Percentiles rank a stretch among this genome's conserved stretches.
phyloP scores from a whole-genome alignment of 2,797 vertebrate species.

The Pangasius macronema region DNA sequence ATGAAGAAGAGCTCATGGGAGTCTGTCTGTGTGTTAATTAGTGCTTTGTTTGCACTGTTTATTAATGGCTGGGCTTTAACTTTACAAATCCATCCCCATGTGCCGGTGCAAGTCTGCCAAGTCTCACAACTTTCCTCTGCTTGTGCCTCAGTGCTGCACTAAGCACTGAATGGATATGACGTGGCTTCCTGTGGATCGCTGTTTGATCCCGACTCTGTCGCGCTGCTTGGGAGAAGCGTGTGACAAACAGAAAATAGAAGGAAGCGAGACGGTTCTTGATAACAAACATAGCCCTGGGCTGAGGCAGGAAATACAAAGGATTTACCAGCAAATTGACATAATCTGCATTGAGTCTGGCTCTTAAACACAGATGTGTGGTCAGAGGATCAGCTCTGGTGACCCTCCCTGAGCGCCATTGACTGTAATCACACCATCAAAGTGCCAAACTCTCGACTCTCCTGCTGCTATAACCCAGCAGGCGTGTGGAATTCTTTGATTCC shows the following conservation, averaged over 20 bases:
- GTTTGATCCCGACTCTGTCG: conserved; percentile 48
- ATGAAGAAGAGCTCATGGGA: conserved; percentile 48
- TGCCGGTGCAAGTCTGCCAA: conserved; percentile 12
- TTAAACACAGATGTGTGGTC: conserved; percentile 28
- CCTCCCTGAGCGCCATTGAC: conserved; percentile 38
- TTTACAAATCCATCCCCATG: conserved; percentile 63
- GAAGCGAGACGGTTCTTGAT: conserved; percentile 16
- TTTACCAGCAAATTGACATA: conserved; percentile 45
- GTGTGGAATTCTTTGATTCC: conserved; percentile 48
- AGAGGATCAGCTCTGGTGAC: conserved; percentile 34
- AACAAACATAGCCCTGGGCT: neutral
- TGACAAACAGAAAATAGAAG: conserved; percentile 21
- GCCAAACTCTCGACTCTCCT: conserved; percentile 25
- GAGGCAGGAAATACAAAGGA: conserved; percentile 8
- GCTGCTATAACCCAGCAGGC: conserved; percentile 39
- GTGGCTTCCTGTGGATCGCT: conserved; percentile 32
- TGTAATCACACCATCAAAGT: conserved; percentile 49
- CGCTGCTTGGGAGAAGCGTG: conserved; percentile 23
- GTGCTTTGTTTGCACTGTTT: conserved; percentile 66
- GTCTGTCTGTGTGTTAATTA: conserved; percentile 56
- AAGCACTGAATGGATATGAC: conserved; percentile 44
- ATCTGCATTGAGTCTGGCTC: conserved; percentile 33
- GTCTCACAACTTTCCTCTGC: neutral
- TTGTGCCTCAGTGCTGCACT: neutral
- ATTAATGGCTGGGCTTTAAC: conserved; percentile 67